Evolutionary conservation across 2,113 vertebrate genomes (phyloP).

Genomic region (Muntiacus reevesi): DNA sequence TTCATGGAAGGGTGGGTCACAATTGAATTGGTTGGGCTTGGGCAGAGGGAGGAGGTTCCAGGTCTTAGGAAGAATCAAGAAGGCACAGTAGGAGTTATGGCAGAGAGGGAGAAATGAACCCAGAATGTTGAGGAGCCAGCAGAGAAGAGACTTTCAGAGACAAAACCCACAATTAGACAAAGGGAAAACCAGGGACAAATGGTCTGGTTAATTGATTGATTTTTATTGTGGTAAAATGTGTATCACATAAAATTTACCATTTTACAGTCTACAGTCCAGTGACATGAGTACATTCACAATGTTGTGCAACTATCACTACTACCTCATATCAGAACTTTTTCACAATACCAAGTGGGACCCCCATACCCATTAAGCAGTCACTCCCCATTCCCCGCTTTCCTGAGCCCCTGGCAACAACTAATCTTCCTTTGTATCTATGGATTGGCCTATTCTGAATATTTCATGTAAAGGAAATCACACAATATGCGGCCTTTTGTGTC

Average conservation of each 20-base stretch:
- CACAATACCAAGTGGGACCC: neutral
- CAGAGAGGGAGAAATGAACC: neutral
- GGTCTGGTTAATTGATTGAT: neutral
- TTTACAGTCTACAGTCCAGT: neutral
- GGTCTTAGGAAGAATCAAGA: neutral
- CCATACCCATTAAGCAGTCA: neutral
- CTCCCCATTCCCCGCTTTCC: neutral
- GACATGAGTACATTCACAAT: neutral
- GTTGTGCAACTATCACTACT: neutral
- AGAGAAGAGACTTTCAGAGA: neutral
- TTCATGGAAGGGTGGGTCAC: neutral
- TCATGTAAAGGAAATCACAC: neutral
- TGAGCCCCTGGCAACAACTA: neutral
- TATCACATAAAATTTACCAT: neutral
- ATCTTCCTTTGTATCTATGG: neutral
- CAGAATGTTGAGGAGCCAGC: neutral
- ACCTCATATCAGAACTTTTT: neutral
- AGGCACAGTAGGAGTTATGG: neutral
- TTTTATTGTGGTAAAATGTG: slow-evolving; percentile 3
- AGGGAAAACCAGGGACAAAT: neutral
- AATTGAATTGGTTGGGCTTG: neutral
- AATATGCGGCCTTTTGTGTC: neutral
- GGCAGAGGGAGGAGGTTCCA: neutral
- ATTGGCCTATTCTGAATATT: neutral
- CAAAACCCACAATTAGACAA: neutral